Base-by-base conservation (phyloP, 2,797 vertebrate species). In the Scolopax bukidnonensis region DNA sequence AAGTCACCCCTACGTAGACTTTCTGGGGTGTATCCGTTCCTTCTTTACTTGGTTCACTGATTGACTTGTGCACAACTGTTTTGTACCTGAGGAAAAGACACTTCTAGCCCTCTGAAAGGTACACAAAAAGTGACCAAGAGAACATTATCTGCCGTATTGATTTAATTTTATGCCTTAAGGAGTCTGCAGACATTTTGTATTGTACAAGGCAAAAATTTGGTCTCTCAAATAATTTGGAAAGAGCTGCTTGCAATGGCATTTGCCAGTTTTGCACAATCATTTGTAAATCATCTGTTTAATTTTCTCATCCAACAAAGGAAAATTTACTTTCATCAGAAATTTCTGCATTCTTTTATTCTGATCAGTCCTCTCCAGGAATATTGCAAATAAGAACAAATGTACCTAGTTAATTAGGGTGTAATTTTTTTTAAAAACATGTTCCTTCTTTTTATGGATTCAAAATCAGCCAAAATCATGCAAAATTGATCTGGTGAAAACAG, bases 41-140 rank as follows among this genome's bases (percentile, higher is more conserved):
- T 73, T 63, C 53, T 91, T 79, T 25, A 59, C 30, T 73, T 45
- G 17, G 53, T 25, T 73, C 5, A 65, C n/a, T 65, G 54, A 68
- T 1, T 91, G 76, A 76, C 70, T 76, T 86, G 67, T 60, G 83
- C 69, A 36, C 0, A 3, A 40, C 83, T 79, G 56, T 70, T 91
- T 73, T 89, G 56, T 82, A 91, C 15, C 63, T 64, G 67, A 94
- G n/a, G 48, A 89, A 79, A 50, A 40, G 77, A 32, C 21, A n/a
- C 10, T 70, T 84, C 23, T 33, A 79, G 33, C 15, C 23, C 14
- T 24, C 28, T 56, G n/a, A 75, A 82, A 59, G 25, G 11, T 41
- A 59, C 19, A n/a, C 11, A 17, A 11, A 16, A 59, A 65, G 27
- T 10, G 25, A 65, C 21, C 36, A 48, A 45, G 23, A 67, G 9